Base-by-base conservation (phyloP, 2,888 invertebrate genomes). In the Seladonia tumulorum region DNA sequence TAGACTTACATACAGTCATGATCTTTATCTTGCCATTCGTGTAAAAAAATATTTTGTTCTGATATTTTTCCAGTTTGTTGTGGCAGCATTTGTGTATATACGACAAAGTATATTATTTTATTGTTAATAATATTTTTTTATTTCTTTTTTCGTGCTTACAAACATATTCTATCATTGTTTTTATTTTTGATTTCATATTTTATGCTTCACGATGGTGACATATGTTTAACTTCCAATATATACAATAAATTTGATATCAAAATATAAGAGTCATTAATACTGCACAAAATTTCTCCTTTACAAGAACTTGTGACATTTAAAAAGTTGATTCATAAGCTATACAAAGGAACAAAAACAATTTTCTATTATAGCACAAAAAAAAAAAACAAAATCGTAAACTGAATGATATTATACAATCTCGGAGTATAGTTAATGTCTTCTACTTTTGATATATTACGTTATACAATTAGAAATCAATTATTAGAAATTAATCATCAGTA, bases 261-360 rank as follows among this genome's bases (percentile, higher is more conserved):
- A 81, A 76, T 68, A 53, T 73, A 72, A 76, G 66, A 76, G 77
- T 71, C 53, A 78, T 80, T 80, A 39, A 75, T 76, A 81, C 78
- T 86, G 89, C 89, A 90, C 88, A 86, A 90, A 88, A 79, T 72
- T 82, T 76, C 71, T 76, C 82, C 81, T 84, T 79, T 82, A 87
- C 75, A 84, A 79, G 79, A 66, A 81, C 49, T 76, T 81, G 71
- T 74, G 76, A 75, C 60, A 74, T 66, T 82, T 74, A 75, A 82
- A 85, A 84, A 76, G 70, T 82, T 72, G 35, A 70, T 83, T 81
- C 63, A 45, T 81, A 78, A 66, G 63, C 39, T 80, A 76, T 76
- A 74, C 18, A 63, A 82, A 49, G 68, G 42, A 86, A 90, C 83
- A 75, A 5, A 84, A 89, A 85, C 60, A 39, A 83, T 82, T 29